phyloP scores from a whole-genome alignment of 2,113 vertebrate species.

The Corythoichthys haematopterus region DNA sequence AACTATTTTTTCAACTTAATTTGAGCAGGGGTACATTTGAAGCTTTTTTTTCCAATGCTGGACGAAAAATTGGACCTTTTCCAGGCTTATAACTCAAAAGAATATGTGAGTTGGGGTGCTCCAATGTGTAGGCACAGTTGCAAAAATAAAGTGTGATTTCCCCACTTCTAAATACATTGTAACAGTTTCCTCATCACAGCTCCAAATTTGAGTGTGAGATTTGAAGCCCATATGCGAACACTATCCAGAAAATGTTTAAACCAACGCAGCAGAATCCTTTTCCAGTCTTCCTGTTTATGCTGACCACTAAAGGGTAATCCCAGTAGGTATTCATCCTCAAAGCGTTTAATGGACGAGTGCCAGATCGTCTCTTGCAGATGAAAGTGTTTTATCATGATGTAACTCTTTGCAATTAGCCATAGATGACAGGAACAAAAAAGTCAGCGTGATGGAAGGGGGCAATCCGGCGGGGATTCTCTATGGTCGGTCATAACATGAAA shows the following conservation, averaged over 20 bases:
- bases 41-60: too few relatives aligned
- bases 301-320: constrained; percentile 30
- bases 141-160: not conserved
- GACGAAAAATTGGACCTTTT: too few relatives aligned
- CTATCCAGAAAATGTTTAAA: constrained; percentile 34
- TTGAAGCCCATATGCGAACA: constrained; percentile 32
- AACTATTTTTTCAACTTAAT: not conserved
- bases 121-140: too few relatives aligned
- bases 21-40: too few relatives aligned
- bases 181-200: not conserved
- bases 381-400: constrained; percentile 56
- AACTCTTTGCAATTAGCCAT: constrained; percentile 65
- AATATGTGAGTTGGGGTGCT: not conserved
- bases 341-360: constrained; percentile 47
- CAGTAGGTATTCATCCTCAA: constrained; percentile 29
- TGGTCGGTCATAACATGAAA: constrained; percentile 38
- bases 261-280: constrained; percentile 26
- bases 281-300: constrained; percentile 32
- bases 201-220: constrained; percentile 30
- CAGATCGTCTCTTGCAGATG: constrained; percentile 39
- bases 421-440: constrained; percentile 61
- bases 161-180: not conserved
- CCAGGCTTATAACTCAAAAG: not conserved
- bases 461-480: constrained; percentile 29
- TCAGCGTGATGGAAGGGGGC: constrained; percentile 50